A percentile compares a stretch with the other conserved stretches of the same genome.
Conservation (phyloP, 2,113 vertebrate species). For the Ophiodon elongatus region DNA sequence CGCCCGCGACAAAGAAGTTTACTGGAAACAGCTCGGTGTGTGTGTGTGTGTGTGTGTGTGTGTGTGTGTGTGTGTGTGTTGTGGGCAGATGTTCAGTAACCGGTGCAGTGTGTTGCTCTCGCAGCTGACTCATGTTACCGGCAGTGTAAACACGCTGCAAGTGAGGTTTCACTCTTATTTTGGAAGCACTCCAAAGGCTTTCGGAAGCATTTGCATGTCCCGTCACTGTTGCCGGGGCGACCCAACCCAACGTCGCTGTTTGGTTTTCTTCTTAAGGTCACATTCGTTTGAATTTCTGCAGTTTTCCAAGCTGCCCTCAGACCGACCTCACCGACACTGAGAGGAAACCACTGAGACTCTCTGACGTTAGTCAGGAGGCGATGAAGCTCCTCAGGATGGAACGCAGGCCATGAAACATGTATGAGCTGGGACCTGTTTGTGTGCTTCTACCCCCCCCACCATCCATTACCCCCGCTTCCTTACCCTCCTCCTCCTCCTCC, state of each 20-base stretch:
- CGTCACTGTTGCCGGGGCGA: neutral
- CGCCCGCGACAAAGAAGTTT: neutral
- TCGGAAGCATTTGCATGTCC: slow-evolving; percentile 3
- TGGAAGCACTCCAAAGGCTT: slow-evolving; percentile 10
- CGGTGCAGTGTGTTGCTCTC: neutral
- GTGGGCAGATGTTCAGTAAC: neutral
- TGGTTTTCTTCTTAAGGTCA: slow-evolving; percentile 1
- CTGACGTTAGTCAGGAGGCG: slow-evolving; percentile 15
- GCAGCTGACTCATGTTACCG: slow-evolving; percentile 28
- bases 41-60: too few relatives aligned
- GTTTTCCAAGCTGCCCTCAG: slow-evolving; percentile 6
- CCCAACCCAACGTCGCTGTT: slow-evolving; percentile 4
- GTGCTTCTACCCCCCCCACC: neutral
- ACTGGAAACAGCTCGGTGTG: neutral
- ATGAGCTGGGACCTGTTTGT: slow-evolving; percentile 30
- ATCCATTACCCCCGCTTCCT: neutral
- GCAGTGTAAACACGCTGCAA: neutral
- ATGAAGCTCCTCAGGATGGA: slow-evolving; percentile 17
- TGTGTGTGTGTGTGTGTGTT: too few relatives aligned
- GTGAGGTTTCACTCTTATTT: slow-evolving; percentile 2
- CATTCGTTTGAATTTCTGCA: neutral
- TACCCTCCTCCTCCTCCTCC: neutral
- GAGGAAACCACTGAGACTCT: neutral
- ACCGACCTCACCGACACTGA: neutral
- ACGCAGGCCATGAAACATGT: too few relatives aligned